phyloP scores from a whole-genome alignment of 2,888 invertebrate genomes.

The Drosophila pseudotakahashii region DNA sequence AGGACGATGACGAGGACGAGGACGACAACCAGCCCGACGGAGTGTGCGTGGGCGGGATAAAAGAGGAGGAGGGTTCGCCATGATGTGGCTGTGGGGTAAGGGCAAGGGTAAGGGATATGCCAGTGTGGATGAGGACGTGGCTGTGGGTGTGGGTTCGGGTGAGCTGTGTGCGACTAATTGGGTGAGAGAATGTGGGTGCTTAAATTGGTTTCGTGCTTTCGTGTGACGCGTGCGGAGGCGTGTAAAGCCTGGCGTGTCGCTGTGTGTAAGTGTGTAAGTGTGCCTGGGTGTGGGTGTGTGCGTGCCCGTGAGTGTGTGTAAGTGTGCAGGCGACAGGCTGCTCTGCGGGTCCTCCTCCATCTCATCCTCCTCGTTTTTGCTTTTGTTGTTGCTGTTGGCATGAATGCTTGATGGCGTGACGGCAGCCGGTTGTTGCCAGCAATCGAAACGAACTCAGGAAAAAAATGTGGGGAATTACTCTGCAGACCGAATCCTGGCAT shows the following conservation, averaged over 20 bases:
- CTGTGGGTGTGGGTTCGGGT: conserved; percentile 39
- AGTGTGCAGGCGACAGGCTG: conserved; percentile 52
- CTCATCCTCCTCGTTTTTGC: not conserved
- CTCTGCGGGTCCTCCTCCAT: conserved; percentile 21
- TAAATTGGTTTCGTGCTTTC: conserved; percentile 81
- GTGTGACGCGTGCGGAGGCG: conserved; percentile 76
- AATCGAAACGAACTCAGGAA: conserved; percentile 64
- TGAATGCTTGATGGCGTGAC: conserved; percentile 78
- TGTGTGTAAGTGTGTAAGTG: conserved; percentile 18
- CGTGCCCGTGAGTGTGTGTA: conserved; percentile 34
- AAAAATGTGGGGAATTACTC: not conserved
- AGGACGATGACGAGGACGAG: conserved; percentile 44
- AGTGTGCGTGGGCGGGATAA: conserved; percentile 37
- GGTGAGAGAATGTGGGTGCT: conserved; percentile 82
- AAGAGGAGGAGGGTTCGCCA: conserved; percentile 22
- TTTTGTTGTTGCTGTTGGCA: conserved; percentile 54
- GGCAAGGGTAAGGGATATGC: not conserved
- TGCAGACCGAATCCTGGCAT: conserved; percentile 1
- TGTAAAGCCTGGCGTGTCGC: conserved; percentile 61
- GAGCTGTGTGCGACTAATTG: conserved; percentile 81
- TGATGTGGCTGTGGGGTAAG: conserved; percentile 12
- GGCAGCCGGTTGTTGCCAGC: conserved; percentile 78
- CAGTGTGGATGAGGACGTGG: conserved; percentile 39
- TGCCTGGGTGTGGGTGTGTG: conserved; percentile 33
- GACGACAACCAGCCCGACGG: conserved; percentile 45